Conservation (phyloP, 1,140 invertebrate species). For the Sipha flava region DNA sequence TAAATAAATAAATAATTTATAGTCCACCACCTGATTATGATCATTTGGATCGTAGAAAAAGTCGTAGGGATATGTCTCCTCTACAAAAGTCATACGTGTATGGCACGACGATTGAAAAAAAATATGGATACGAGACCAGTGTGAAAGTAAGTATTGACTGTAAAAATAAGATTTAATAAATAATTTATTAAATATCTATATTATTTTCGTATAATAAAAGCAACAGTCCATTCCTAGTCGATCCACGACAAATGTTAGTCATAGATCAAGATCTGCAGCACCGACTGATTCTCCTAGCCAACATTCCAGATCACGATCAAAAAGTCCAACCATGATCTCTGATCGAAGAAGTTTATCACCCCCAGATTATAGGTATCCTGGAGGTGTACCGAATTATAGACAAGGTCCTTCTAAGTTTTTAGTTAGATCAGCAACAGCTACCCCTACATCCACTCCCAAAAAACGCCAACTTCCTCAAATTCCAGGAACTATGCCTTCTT, state of each 20-base stretch:
- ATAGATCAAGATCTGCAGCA: conserved; percentile 62
- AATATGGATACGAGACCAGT: conserved; percentile 7
- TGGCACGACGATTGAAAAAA: conserved; percentile 10
- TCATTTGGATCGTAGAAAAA: conserved; percentile 48
- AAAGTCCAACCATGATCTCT: conserved; percentile 39
- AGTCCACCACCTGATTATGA: conserved; percentile 57
- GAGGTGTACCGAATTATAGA: conserved; percentile 6
- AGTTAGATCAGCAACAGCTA: conserved; percentile 67
- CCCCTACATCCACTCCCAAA: conserved; percentile 89
- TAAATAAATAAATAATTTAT: conserved; percentile 39
- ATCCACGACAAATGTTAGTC: conserved; percentile 25
- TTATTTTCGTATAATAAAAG: too few species aligned
- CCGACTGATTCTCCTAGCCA: conserved; percentile 58
- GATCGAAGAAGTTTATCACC: conserved; percentile 42
- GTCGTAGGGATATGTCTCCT: conserved; percentile 66
- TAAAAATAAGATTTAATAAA: background rate
- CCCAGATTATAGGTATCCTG: conserved; percentile 40
- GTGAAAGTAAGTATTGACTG: background rate
- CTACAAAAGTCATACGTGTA: conserved; percentile 37
- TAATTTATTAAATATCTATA: background rate
- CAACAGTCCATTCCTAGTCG: conserved; percentile 4
- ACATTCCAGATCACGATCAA: conserved; percentile 40
- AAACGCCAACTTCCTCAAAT: conserved; percentile 91
- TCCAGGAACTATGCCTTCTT: conserved; percentile 46
- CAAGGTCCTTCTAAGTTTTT: conserved; percentile 38